Evolutionary conservation across 2,888 invertebrate genomes (phyloP).

Genomic region (Toxonevra muliebris): DNA sequence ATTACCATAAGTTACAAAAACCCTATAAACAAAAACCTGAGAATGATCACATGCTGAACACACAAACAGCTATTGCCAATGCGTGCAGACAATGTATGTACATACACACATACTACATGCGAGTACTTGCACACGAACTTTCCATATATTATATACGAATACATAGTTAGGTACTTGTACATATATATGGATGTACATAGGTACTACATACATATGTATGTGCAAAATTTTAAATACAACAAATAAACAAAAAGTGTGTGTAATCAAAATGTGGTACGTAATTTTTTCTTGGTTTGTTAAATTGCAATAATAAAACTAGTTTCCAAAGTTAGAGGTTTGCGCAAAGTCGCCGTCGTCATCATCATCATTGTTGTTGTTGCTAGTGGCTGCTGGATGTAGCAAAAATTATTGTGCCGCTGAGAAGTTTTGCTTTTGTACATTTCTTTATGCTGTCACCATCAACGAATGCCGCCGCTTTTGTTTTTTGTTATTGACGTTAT

Average conservation of each 20-base stretch:
- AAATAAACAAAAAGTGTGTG: slow-evolving; percentile 18
- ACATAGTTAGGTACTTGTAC: neutral
- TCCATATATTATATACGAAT: neutral
- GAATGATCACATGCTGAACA: neutral
- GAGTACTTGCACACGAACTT: neutral
- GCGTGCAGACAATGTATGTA: neutral
- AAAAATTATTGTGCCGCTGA: neutral
- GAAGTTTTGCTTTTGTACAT: neutral
- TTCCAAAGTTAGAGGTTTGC: slow-evolving; percentile 38
- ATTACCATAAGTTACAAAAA: neutral
- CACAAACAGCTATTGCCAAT: neutral
- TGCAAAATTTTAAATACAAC: neutral
- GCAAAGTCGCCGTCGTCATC: neutral
- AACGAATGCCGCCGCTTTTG: neutral
- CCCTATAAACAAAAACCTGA: neutral
- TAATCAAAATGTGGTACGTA: slow-evolving; percentile 49
- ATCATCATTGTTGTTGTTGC: slow-evolving; percentile 12
- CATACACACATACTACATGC: slow-evolving; percentile 2
- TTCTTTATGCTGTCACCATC: neutral
- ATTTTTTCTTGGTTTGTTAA: slow-evolving; percentile 50
- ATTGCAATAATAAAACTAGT: slow-evolving; percentile 56
- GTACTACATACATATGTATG: neutral
- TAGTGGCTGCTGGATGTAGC: neutral
- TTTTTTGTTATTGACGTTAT: slow-evolving; percentile 9
- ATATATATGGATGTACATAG: neutral